Percentiles rank a stretch among this genome's conserved stretches.
These are phyloP conservation scores for Pristiophorus japonicus DNA, from an alignment of 2,113 vertebrate species.

Conservation along the genomic window DNA sequence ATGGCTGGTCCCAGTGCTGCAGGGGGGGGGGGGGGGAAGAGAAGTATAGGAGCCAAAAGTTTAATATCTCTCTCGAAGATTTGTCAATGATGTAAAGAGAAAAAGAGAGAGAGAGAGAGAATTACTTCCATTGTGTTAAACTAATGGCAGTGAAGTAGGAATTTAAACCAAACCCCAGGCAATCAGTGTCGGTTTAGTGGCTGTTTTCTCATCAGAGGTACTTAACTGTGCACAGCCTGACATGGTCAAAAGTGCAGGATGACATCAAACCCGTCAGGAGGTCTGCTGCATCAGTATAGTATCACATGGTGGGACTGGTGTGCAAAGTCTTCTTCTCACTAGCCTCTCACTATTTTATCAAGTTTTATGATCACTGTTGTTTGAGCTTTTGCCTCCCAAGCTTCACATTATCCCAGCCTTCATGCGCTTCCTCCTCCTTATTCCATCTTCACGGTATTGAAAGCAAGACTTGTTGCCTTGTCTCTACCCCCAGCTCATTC, in stretches of 20 bases:
- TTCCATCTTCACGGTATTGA: background rate
- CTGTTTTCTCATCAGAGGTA: background rate
- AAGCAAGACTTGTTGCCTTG: background rate
- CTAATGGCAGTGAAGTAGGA: background rate
- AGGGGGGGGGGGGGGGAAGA: too few relatives aligned
- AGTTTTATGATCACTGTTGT: background rate
- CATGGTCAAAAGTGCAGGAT: background rate
- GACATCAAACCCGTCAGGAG: background rate
- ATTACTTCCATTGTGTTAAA: too few relatives aligned
- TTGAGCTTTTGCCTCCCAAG: too few relatives aligned
- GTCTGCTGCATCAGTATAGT: background rate
- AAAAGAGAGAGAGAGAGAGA: background rate
- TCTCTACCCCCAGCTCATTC: background rate
- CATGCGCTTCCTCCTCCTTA: background rate
- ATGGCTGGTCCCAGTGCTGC: background rate
- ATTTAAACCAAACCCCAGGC: background rate
- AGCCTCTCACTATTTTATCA: background rate
- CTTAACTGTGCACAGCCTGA: background rate
- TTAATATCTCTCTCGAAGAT: background rate
- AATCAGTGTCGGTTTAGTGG: background rate
- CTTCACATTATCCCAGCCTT: background rate
- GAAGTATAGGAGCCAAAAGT: background rate
- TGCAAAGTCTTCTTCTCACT: background rate
- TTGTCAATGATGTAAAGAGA: conserved; percentile 3
- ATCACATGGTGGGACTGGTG: background rate